Evolutionary conservation across 1,140 invertebrate genomes (phyloP).

Genomic region (Drosophila serrata): DNA sequence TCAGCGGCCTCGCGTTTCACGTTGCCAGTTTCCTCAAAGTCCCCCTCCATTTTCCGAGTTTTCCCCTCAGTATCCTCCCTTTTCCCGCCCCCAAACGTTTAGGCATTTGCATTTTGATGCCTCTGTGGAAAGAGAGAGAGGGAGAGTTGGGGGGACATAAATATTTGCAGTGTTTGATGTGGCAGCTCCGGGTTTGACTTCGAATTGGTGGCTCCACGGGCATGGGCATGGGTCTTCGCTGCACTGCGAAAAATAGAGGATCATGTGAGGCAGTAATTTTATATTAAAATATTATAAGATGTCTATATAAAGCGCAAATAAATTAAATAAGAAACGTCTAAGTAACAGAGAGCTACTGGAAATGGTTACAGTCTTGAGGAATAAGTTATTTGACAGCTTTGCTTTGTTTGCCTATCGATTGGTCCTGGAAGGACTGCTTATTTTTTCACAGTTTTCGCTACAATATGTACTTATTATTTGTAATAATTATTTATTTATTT

Average conservation of each 20-base stretch:
- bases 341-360: neutral
- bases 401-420: too few species aligned
- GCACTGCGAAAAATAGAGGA: slow-evolving; percentile 10
- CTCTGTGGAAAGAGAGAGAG: slow-evolving; percentile 1
- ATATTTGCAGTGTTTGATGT: slow-evolving; percentile 82
- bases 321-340: neutral
- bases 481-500: too few species aligned
- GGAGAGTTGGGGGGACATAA: slow-evolving; percentile 48
- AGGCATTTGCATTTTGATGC: slow-evolving; percentile 67
- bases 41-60: neutral
- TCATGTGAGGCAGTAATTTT: neutral
- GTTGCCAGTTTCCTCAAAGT: neutral
- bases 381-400: too few species aligned
- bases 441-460: too few species aligned
- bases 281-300: too few species aligned
- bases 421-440: too few species aligned
- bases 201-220: slow-evolving; percentile 38
- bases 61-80: neutral
- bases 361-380: neutral
- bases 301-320: neutral
- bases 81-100: slow-evolving; percentile 36
- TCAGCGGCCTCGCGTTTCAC: slow-evolving; percentile 59
- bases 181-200: slow-evolving; percentile 63
- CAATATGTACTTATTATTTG: too few species aligned
- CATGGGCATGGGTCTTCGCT: slow-evolving; percentile 1